phyloP scores from a whole-genome alignment of 2,113 vertebrate species.

The Salvator merianae region DNA sequence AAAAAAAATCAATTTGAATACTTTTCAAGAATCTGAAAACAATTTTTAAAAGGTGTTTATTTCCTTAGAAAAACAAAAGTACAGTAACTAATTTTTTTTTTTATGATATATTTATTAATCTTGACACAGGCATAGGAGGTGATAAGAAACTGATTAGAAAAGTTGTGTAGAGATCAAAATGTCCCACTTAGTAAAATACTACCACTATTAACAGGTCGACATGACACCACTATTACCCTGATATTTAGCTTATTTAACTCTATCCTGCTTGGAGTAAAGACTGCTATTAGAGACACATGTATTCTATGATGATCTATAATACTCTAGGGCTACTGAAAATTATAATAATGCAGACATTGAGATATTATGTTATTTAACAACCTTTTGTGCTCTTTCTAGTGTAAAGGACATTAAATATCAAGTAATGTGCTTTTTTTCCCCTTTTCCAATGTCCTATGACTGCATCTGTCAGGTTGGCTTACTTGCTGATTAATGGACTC shows the following conservation, averaged over 20 bases:
- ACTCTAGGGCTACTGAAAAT: slow-evolving; percentile 10
- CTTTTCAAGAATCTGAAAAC: no score
- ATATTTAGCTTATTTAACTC: neutral
- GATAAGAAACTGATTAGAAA: neutral
- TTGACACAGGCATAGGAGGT: neutral
- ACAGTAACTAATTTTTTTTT: neutral
- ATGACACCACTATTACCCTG: neutral
- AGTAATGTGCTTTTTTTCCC: neutral
- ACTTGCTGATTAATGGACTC: slow-evolving; percentile 62
- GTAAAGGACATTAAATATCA: slow-evolving; percentile 67
- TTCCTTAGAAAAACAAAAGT: neutral
- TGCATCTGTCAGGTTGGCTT: slow-evolving; percentile 49
- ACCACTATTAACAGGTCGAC: neutral
- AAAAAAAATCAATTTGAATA: no score
- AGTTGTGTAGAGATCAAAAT: neutral
- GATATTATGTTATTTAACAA: slow-evolving; percentile 45
- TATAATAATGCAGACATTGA: slow-evolving; percentile 28
- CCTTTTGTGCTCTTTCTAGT: slow-evolving; percentile 50
- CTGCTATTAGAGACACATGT: slow-evolving; percentile 13
- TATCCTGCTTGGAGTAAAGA: neutral
- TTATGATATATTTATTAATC: neutral
- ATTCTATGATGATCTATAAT: neutral
- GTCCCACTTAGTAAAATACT: neutral
- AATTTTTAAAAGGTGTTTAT: no score
- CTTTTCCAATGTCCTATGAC: slow-evolving; percentile 27